Conservation (phyloP, 2,797 vertebrate species). For the Leuciscus waleckii region DNA sequence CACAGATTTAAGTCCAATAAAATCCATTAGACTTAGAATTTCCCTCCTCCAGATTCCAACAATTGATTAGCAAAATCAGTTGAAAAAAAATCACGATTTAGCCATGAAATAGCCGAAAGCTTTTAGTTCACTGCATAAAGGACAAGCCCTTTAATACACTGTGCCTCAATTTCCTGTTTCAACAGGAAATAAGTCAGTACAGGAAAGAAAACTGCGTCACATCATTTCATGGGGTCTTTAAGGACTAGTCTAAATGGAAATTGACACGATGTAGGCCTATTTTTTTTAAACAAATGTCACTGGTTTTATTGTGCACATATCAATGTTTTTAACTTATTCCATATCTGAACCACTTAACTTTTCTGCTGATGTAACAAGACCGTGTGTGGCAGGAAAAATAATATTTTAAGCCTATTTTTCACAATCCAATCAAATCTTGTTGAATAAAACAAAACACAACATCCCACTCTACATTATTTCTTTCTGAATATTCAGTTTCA, state of each 20-base stretch:
- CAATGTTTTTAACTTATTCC: background rate
- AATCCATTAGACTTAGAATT: background rate
- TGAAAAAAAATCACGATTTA: background rate
- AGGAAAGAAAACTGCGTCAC: background rate
- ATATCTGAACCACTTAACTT: no score
- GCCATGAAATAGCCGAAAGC: background rate
- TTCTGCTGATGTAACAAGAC: conserved; percentile 6
- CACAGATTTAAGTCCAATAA: background rate
- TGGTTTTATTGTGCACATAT: conserved; percentile 6
- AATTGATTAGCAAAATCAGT: background rate
- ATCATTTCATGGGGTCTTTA: background rate
- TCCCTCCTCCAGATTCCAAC: background rate
- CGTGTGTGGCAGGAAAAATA: background rate
- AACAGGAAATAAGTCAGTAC: background rate
- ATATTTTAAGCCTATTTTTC: conserved; percentile 1
- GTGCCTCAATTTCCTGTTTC: background rate
- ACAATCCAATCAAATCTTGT: background rate
- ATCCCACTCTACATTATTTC: background rate
- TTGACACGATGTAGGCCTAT: background rate
- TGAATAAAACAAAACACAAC: background rate
- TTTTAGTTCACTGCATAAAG: background rate
- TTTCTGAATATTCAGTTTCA: background rate
- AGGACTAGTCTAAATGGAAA: background rate
- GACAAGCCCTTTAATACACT: background rate
- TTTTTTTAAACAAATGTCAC: background rate